Evolutionary conservation across 2,888 invertebrate genomes (phyloP).

Genomic region (Volucella zonaria): DNA sequence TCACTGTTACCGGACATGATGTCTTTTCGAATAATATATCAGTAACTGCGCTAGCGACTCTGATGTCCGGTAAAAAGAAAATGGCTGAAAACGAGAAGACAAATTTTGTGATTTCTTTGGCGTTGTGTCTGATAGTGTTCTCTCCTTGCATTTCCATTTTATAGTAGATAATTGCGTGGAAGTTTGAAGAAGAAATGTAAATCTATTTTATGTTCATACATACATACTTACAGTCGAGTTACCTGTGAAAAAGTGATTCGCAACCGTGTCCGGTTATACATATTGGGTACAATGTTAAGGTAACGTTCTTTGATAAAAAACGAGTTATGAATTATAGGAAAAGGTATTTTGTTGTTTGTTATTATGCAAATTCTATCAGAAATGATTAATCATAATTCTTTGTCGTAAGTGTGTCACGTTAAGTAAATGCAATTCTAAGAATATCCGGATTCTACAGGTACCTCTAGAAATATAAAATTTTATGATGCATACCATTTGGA

Average conservation of each 20-base stretch:
- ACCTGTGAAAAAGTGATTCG: slow-evolving; percentile 16
- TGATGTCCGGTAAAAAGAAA: slow-evolving; percentile 37
- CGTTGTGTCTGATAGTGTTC: slow-evolving; percentile 18
- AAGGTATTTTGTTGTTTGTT: too few relatives aligned
- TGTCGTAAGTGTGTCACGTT: too few relatives aligned
- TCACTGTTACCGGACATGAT: slow-evolving; percentile 14
- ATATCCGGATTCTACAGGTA: too few relatives aligned
- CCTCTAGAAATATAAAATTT: too few relatives aligned
- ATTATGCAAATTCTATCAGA: too few relatives aligned
- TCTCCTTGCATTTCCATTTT: slow-evolving; percentile 21
- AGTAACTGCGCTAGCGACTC: slow-evolving; percentile 27
- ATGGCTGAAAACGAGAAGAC: slow-evolving; percentile 9
- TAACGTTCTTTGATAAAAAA: neutral
- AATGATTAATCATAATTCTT: too few relatives aligned
- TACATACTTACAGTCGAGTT: neutral
- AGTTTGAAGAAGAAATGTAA: slow-evolving; percentile 31
- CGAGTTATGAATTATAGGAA: too few relatives aligned
- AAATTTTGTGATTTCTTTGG: slow-evolving; percentile 6
- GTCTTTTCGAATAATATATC: slow-evolving; percentile 25
- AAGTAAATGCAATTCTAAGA: too few relatives aligned
- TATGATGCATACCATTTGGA: too few relatives aligned
- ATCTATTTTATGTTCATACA: slow-evolving; percentile 32
- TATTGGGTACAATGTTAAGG: neutral
- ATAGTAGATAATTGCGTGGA: slow-evolving; percentile 46
- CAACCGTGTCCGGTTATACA: slow-evolving; percentile 43